Conservation (phyloP, 2,797 vertebrate species). For the Hapalemur alaotrensis region DNA sequence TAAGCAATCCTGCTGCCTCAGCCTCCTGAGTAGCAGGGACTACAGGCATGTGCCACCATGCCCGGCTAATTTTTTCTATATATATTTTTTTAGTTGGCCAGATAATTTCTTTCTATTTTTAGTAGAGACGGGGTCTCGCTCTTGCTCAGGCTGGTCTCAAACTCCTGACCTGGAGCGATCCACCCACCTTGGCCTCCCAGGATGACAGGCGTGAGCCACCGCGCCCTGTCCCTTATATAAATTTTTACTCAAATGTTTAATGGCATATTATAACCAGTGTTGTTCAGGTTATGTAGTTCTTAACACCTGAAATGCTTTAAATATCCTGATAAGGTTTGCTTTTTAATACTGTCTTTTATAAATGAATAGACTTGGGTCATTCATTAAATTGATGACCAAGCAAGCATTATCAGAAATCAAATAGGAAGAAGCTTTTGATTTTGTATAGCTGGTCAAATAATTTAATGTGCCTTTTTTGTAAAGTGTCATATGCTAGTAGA, state of each 20-base stretch:
- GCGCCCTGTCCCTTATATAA: too few relatives aligned
- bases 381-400: not conserved
- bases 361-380: not conserved
- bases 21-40: too few relatives aligned
- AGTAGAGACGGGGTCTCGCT: too few relatives aligned
- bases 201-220: too few relatives aligned
- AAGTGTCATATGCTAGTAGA: not conserved
- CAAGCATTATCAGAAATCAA: not conserved
- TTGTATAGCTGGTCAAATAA: not conserved
- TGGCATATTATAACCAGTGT: not conserved
- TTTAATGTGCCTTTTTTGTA: not conserved
- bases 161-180: too few relatives aligned
- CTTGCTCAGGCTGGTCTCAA: too few relatives aligned
- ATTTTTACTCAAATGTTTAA: not conserved
- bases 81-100: too few relatives aligned
- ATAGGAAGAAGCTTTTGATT: not conserved
- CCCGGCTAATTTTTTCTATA: too few relatives aligned
- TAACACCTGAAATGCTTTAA: not conserved
- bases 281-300: not conserved
- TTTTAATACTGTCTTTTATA: not conserved
- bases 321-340: not conserved
- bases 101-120: too few relatives aligned
- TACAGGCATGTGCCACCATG: too few relatives aligned
- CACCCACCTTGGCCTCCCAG: too few relatives aligned
- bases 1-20: too few relatives aligned